phyloP scores from a whole-genome alignment of 2,888 invertebrate genomes.

The Clunio marinus region DNA sequence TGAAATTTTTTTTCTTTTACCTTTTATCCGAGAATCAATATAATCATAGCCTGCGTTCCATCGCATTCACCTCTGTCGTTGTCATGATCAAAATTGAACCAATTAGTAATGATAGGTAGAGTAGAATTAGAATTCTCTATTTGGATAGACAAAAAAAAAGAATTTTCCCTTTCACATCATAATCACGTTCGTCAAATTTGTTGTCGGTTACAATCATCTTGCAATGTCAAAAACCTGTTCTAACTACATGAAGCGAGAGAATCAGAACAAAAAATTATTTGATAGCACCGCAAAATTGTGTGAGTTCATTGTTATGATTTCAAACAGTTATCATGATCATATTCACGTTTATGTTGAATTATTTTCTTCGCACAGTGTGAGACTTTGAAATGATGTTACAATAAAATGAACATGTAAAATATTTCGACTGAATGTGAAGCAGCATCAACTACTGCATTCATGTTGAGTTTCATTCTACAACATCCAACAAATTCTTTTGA shows the following conservation, averaged over 20 bases:
- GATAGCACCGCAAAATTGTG: slow-evolving; percentile 2
- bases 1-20: too few relatives aligned
- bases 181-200: slow-evolving; percentile 18
- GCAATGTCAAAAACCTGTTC: too few relatives aligned
- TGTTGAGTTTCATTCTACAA: too few relatives aligned
- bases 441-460: too few relatives aligned
- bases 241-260: too few relatives aligned
- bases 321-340: neutral
- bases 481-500: too few relatives aligned
- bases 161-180: slow-evolving; percentile 12
- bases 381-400: neutral
- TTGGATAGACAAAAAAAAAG: neutral
- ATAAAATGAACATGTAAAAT: neutral
- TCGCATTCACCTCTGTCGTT: too few relatives aligned
- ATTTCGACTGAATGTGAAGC: too few relatives aligned
- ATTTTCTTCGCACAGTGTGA: neutral
- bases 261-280: too few relatives aligned
- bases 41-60: too few relatives aligned
- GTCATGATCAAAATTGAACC: slow-evolving; percentile 14
- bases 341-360: too few relatives aligned
- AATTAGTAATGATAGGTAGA: neutral
- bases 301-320: slow-evolving; percentile 2
- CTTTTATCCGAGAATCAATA: too few relatives aligned
- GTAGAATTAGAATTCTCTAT: neutral
- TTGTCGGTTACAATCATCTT: slow-evolving; percentile 20